Evolutionary conservation across 2,113 vertebrate species (phyloP).

Genomic region (Varanus salvator): DNA sequence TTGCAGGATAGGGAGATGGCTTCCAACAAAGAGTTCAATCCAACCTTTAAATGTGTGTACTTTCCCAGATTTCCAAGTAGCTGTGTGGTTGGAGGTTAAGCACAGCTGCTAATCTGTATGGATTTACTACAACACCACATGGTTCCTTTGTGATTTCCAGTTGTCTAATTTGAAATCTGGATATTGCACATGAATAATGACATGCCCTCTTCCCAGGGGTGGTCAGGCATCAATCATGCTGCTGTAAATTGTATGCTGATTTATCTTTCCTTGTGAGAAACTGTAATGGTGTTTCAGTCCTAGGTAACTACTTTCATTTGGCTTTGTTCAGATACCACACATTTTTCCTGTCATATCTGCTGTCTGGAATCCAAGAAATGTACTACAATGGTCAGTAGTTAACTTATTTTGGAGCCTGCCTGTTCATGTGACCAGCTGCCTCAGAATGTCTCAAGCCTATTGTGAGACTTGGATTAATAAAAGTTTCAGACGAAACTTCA

Average conservation of each 20-base stretch:
- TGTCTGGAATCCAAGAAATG: background rate
- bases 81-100: background rate
- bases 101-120: background rate
- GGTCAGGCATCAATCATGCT: background rate
- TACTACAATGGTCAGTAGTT: background rate
- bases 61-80: background rate
- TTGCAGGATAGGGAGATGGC: background rate
- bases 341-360: background rate
- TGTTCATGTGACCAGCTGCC: background rate
- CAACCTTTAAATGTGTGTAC: background rate
- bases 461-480: background rate
- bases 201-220: background rate
- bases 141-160: background rate
- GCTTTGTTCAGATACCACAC: background rate
- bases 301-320: background rate
- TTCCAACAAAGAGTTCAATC: background rate
- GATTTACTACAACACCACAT: background rate
- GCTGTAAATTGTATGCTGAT: background rate
- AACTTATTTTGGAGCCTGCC: background rate
- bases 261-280: background rate
- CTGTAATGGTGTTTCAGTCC: background rate
- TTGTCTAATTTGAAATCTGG: too few species aligned
- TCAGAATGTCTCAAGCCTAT: background rate
- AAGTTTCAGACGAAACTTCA: background rate
- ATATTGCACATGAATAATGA: background rate